Evolutionary conservation across 2,113 vertebrate species (phyloP).

Genomic region (Microcebus griseorufus): DNA sequence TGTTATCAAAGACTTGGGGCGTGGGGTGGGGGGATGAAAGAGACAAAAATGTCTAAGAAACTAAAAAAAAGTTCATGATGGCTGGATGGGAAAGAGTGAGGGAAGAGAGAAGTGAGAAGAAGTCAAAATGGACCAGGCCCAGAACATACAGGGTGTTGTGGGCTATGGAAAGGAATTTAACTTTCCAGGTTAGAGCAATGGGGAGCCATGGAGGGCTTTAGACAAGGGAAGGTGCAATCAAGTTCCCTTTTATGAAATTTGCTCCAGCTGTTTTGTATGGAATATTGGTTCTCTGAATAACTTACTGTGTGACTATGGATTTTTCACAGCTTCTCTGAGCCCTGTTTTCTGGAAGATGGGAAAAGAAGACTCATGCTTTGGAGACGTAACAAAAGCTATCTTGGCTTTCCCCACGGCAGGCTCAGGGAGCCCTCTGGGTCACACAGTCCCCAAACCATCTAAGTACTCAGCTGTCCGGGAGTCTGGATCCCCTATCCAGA

Average conservation of each 20-base stretch:
- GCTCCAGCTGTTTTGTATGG: neutral
- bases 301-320: neutral
- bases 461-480: neutral
- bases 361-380: neutral
- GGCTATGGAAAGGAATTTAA: neutral
- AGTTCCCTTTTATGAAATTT: neutral
- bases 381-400: neutral
- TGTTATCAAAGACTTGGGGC: neutral
- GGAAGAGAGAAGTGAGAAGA: neutral
- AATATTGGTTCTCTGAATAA: neutral
- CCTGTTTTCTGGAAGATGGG: neutral
- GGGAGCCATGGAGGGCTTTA: neutral
- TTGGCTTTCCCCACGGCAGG: neutral
- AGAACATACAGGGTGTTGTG: rapidly evolving
- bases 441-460: neutral
- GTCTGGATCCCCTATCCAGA: neutral
- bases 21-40: neutral
- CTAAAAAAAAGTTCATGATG: neutral
- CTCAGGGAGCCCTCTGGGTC: neutral
- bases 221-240: neutral
- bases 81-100: neutral
- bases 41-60: neutral
- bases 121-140: neutral
- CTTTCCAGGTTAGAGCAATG: neutral
- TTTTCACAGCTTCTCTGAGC: neutral